phyloP scores from a whole-genome alignment of 2,888 invertebrate genomes.

The Ceriagrion tenellum region DNA sequence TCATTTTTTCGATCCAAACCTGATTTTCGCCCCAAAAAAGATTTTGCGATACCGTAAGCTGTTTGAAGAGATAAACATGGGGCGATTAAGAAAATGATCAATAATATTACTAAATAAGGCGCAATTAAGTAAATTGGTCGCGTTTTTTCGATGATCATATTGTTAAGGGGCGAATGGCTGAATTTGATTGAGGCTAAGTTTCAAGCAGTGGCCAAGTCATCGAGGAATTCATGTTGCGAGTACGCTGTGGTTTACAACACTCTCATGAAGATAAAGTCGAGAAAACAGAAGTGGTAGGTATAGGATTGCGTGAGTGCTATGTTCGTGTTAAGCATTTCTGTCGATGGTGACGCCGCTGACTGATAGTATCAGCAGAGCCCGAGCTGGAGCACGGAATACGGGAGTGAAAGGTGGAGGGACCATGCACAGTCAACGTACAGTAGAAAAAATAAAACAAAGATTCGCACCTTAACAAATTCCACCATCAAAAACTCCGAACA shows the following conservation, averaged over 20 bases:
- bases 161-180: too few relatives aligned
- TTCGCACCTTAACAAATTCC: too few relatives aligned
- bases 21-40: not conserved
- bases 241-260: not conserved
- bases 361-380: not conserved
- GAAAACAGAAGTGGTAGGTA: not conserved
- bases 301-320: not conserved
- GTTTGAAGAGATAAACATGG: not conserved
- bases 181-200: not conserved
- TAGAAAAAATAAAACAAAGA: not conserved
- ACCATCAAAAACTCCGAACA: not conserved
- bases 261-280: not conserved
- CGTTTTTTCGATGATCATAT: not conserved
- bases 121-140: not conserved
- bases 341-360: constrained; percentile 25
- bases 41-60: not conserved
- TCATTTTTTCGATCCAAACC: not conserved
- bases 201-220: not conserved
- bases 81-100: not conserved
- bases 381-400: not conserved
- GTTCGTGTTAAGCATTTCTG: not conserved
- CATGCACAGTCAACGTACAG: not conserved
- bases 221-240: not conserved
- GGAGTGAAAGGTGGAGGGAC: not conserved
- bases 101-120: not conserved